Base-by-base conservation (phyloP, 2,888 invertebrate genomes). In the Notocelia uddmanniana region DNA sequence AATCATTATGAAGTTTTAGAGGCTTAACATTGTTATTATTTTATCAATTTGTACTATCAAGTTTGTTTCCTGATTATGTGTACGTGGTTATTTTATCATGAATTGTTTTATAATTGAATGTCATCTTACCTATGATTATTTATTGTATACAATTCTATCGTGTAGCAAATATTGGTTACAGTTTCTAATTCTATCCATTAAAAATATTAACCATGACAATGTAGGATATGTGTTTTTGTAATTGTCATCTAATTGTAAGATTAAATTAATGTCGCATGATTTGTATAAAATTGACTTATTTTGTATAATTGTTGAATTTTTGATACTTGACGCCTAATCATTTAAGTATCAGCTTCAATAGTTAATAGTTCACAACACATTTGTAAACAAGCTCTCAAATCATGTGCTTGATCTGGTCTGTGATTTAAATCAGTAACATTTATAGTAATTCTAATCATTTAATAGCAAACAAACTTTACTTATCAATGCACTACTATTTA, bases 401-500 rank as follows among this genome's bases (percentile, higher is more conserved):
- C 83, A 80, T 83, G 82, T 85, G 87, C 87, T 89, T 90, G 82
- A 89, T 88, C 92, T 92, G 93, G 89, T 89, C 93, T 92, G 93
- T 92, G 92, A 93, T 92, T 89, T 77, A 89, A 85, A 89, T 88
- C 87, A 86, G 85, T 91, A 81, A 83, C 88, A 86, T 87, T 59
- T 67, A 26, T 34, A 23, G 63, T 54, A 45, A 58, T 69, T 21
- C 31, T 55, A 57, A 55, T 57, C 66, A 67, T 37, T 64, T 41
- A 48, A 60, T 60, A 59, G 23, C 31, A 62, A 68, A 89, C 86
- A 86, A 83, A 82, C 83, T 83, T 84, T 85, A 86, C 82, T 87
- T 85, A 87, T 87, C 85, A 89, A 89, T 89, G 90, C 92, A 91
- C 91, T 89, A 85, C 84, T 92, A 91, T 92, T 92, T 92, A 92